A percentile compares a stretch with the other conserved stretches of the same genome.
phyloP scores from a whole-genome alignment of 2,113 vertebrate species.

The Falco punctatus region DNA sequence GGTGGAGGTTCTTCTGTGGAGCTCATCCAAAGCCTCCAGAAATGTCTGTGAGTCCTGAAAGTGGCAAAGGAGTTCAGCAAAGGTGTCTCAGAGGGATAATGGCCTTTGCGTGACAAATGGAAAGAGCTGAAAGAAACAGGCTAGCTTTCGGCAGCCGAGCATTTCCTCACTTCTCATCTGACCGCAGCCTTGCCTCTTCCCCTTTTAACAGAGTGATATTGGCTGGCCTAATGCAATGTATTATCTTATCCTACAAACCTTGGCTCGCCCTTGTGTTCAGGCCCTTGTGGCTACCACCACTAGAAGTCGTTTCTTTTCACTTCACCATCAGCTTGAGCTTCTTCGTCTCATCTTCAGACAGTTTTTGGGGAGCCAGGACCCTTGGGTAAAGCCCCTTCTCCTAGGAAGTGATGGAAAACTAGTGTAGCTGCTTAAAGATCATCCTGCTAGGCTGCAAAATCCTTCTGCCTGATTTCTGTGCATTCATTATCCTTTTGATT shows the following conservation, averaged over 20 bases:
- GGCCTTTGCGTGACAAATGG: background rate
- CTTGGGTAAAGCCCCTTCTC: background rate
- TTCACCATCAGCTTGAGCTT: background rate
- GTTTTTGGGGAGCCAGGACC: background rate
- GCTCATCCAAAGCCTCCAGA: background rate
- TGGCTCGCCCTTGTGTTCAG: background rate
- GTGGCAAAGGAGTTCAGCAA: background rate
- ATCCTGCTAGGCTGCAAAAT: background rate
- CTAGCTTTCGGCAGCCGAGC: background rate
- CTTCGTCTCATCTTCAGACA: background rate
- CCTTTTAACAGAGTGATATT: background rate
- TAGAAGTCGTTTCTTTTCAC: background rate
- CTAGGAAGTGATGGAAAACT: background rate
- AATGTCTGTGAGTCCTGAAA: background rate
- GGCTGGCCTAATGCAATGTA: background rate
- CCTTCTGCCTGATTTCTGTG: background rate
- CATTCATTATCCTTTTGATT: background rate
- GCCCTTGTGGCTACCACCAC: background rate
- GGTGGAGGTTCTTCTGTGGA: background rate
- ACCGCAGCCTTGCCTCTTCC: background rate
- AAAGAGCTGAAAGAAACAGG: background rate
- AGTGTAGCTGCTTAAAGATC: background rate
- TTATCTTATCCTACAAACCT: background rate
- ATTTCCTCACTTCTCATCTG: conserved; percentile 25
- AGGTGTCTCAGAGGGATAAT: background rate